phyloP scores from a whole-genome alignment of 2,797 vertebrate genomes.

The Pseudochaenichthys georgianus region DNA sequence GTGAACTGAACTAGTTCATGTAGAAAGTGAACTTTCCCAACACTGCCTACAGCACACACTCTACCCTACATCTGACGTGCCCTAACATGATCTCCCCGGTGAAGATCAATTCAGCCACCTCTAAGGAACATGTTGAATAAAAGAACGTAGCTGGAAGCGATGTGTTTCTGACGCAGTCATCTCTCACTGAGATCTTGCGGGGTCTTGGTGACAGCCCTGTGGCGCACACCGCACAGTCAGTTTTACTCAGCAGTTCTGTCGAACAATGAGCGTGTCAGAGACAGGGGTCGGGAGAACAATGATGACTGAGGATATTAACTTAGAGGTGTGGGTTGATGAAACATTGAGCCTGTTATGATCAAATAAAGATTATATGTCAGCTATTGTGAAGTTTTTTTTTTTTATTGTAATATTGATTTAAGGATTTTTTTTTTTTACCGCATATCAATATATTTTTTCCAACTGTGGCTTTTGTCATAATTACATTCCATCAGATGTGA shows the following conservation, averaged over 20 bases:
- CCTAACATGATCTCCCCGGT: constrained; percentile 33
- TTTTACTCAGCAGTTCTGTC: constrained; percentile 32
- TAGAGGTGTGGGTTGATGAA: background rate
- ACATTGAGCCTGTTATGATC: background rate
- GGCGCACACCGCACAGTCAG: constrained; percentile 2
- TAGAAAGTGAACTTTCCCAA: no score
- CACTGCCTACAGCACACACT: constrained; percentile 19
- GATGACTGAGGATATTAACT: constrained; percentile 1
- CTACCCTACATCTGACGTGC: constrained; percentile 34
- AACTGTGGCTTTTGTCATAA: no score
- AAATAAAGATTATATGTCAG: background rate
- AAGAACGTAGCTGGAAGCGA: constrained; percentile 28
- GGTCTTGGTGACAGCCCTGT: constrained; percentile 11
- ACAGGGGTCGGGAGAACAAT: background rate
- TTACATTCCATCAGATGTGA: no score
- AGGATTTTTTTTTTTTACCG: no score
- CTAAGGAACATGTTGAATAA: constrained; percentile 15
- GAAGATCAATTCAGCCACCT: constrained; percentile 34
- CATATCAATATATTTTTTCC: no score
- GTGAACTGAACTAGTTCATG: no score
- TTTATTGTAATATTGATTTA: background rate
- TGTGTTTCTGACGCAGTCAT: constrained; percentile 12
- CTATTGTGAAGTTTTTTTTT: background rate
- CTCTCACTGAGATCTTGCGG: constrained; percentile 28
- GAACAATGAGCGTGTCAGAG: constrained; percentile 8